Evolutionary conservation across 2,888 invertebrate genomes (phyloP).

Genomic region (Dryobota labecula): DNA sequence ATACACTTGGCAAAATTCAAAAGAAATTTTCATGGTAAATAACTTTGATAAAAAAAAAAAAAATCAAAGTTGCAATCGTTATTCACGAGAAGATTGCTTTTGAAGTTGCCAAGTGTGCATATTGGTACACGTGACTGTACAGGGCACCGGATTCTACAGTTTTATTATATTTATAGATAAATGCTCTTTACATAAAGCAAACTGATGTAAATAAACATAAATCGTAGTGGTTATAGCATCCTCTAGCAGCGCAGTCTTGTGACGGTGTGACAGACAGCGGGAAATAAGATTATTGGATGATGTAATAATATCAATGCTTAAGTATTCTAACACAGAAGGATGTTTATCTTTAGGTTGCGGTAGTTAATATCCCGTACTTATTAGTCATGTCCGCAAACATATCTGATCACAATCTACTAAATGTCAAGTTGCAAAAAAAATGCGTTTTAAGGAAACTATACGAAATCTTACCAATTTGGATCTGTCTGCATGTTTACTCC

Average conservation of each 20-base stretch:
- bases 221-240: background rate
- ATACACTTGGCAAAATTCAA: too few species aligned
- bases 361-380: conserved; percentile 43
- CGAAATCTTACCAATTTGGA: background rate
- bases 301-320: background rate
- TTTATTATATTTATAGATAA: too few species aligned
- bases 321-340: conserved; percentile 23
- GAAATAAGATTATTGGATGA: background rate
- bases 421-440: background rate
- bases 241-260: background rate
- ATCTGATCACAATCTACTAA: background rate
- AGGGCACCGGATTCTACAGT: too few species aligned
- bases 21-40: too few species aligned
- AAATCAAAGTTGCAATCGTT: too few species aligned
- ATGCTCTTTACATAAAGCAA: background rate
- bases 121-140: too few species aligned
- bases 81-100: too few species aligned
- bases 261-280: background rate
- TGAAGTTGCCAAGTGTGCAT: too few species aligned
- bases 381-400: conserved; percentile 54
- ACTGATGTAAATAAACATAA: background rate
- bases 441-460: background rate
- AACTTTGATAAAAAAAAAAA: too few species aligned
- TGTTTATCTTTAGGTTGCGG: conserved; percentile 6
- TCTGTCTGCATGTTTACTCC: too few species aligned